Conservation (phyloP, 2,797 vertebrate genomes). For the Florisuga fusca region DNA sequence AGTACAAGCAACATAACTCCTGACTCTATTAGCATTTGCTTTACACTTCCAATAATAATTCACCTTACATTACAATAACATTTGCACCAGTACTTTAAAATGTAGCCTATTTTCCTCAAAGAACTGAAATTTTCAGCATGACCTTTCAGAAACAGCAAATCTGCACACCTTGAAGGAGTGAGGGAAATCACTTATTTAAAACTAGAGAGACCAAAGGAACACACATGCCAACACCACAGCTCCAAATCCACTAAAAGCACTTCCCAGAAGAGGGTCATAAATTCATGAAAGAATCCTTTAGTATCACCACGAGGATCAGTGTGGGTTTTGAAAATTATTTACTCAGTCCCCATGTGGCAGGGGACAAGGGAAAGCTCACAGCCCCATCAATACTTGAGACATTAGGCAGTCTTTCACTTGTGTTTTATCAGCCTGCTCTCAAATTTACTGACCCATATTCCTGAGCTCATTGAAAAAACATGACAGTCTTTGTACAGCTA, state of each 20-base stretch:
- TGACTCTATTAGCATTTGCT: neutral
- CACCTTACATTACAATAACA: neutral
- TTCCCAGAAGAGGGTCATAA: neutral
- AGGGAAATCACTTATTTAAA: neutral
- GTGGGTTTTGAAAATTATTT: conserved; percentile 22
- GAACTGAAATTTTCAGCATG: neutral
- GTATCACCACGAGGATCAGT: neutral
- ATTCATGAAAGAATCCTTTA: neutral
- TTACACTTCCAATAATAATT: neutral
- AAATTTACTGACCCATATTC: neutral
- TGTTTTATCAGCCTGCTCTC: conserved; percentile 19
- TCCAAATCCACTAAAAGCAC: neutral
- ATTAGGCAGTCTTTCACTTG: conserved; percentile 13
- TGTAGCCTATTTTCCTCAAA: neutral
- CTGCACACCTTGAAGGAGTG: neutral
- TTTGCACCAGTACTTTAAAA: neutral
- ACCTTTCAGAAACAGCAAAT: neutral
- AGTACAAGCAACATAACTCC: neutral
- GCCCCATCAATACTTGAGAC: neutral
- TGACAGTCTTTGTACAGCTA: neutral
- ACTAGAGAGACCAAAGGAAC: neutral
- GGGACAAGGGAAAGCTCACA: neutral
- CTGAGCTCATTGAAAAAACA: neutral
- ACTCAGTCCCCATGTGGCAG: neutral
- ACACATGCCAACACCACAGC: neutral